A percentile compares a stretch with the other conserved stretches of the same genome.
phyloP scores from a whole-genome alignment of 92 coral and sea anemone species.

The Umimayanthus chanpuru region DNA sequence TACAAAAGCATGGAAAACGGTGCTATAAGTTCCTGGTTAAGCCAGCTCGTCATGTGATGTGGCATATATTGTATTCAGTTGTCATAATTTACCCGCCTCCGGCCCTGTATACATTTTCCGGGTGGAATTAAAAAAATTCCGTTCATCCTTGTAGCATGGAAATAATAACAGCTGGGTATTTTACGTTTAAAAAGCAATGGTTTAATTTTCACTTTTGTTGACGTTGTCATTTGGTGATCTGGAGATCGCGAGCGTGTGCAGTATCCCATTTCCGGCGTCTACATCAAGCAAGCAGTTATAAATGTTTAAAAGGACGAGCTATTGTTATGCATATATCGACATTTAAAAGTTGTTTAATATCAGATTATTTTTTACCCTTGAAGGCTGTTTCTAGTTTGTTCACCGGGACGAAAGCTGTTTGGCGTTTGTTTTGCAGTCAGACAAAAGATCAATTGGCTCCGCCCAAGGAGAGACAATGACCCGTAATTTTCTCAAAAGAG shows the following conservation, averaged over 20 bases:
- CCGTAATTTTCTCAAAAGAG: constrained; percentile 1
- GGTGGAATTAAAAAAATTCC: too few relatives aligned
- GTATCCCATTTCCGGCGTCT: not conserved
- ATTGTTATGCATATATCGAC: not conserved
- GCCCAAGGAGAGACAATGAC: constrained; percentile 3
- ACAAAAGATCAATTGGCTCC: constrained; percentile 9
- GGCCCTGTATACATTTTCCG: too few relatives aligned
- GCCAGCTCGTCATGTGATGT: too few relatives aligned
- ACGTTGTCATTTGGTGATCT: not conserved
- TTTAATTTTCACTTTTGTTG: not conserved
- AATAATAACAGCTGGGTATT: too few relatives aligned
- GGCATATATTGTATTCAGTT: too few relatives aligned
- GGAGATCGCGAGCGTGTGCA: not conserved
- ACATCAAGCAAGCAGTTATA: not conserved
- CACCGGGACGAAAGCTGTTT: not conserved
- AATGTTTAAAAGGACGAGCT: not conserved
- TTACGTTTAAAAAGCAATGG: not conserved
- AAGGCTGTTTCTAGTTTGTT: not conserved
- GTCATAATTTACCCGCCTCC: too few relatives aligned
- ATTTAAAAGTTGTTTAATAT: too few relatives aligned
- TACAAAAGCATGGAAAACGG: too few relatives aligned
- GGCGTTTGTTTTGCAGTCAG: not conserved
- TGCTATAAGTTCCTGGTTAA: too few relatives aligned
- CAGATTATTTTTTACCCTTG: not conserved
- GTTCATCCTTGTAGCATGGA: not conserved